These are phyloP conservation scores for Ceriagrion tenellum DNA, from an alignment of 2,888 invertebrate genomes.

Conservation along the genomic window DNA sequence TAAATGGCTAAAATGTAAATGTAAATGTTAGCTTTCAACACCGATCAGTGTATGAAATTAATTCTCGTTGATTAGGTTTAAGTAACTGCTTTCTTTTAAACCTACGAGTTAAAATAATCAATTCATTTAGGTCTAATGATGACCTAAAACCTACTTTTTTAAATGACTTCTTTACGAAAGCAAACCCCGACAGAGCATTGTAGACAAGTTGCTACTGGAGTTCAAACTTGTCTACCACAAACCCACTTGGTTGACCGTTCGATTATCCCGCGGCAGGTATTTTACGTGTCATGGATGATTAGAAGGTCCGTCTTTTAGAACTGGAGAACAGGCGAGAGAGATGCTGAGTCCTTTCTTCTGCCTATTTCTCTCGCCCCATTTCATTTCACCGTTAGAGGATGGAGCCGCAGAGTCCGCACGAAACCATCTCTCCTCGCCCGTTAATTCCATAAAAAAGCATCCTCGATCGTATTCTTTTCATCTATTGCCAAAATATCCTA, in stretches of 20 bases:
- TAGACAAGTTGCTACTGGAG: too few relatives aligned
- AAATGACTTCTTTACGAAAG: too few relatives aligned
- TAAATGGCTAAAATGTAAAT: too few relatives aligned
- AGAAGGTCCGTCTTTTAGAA: neutral
- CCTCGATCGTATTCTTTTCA: neutral
- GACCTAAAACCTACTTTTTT: too few relatives aligned
- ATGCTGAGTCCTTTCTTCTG: neutral
- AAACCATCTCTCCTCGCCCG: neutral
- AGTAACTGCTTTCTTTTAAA: too few relatives aligned
- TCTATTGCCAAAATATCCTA: neutral
- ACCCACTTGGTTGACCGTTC: neutral
- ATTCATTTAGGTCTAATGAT: too few relatives aligned
- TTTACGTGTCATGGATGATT: neutral
- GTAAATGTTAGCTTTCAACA: too few relatives aligned
- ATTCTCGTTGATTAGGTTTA: too few relatives aligned
- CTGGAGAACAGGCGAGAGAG: neutral
- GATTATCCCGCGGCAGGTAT: neutral
- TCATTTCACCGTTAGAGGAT: neutral
- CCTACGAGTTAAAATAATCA: too few relatives aligned
- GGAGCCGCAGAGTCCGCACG: neutral
- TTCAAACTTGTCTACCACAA: too few relatives aligned
- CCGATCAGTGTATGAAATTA: too few relatives aligned
- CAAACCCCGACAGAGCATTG: too few relatives aligned
- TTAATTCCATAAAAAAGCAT: neutral
- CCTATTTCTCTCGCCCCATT: neutral